Percentiles rank a stretch among this genome's conserved stretches.
Conservation (phyloP, 2,113 vertebrate species). For the Gobio gobio region DNA sequence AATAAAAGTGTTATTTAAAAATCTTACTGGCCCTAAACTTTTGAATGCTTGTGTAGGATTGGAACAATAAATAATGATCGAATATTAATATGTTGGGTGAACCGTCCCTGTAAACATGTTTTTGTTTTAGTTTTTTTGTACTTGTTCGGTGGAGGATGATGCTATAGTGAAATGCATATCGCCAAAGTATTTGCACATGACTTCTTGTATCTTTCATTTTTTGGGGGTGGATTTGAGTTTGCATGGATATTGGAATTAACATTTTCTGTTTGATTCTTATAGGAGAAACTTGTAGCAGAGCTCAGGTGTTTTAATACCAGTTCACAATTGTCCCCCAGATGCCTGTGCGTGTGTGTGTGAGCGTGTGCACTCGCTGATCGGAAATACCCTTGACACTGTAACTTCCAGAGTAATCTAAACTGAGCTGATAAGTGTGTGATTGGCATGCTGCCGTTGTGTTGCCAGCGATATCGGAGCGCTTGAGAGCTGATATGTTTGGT, state of each 20-base stretch:
- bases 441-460: slow-evolving; percentile 31
- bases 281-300: background rate
- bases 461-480: slow-evolving; percentile 43
- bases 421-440: slow-evolving; percentile 42
- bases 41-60: too few species aligned
- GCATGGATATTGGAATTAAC: background rate
- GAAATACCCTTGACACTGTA: slow-evolving; percentile 45
- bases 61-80: background rate
- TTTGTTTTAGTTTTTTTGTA: too few species aligned
- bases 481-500: slow-evolving; percentile 60
- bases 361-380: background rate
- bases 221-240: background rate
- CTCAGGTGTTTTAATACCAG: slow-evolving; percentile 38
- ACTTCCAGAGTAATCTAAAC: slow-evolving; percentile 47
- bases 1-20: background rate
- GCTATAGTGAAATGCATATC: background rate
- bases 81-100: too few species aligned
- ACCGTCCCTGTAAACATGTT: background rate
- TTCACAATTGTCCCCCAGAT: slow-evolving; percentile 8
- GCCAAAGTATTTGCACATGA: background rate
- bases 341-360: background rate
- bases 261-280: slow-evolving; percentile 18
- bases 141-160: background rate
- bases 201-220: slow-evolving; percentile 7
- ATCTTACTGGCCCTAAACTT: too few species aligned